Evolutionary conservation across 92 coral and sea anemone species (phyloP).

Genomic region (Phenganax subtilis): DNA sequence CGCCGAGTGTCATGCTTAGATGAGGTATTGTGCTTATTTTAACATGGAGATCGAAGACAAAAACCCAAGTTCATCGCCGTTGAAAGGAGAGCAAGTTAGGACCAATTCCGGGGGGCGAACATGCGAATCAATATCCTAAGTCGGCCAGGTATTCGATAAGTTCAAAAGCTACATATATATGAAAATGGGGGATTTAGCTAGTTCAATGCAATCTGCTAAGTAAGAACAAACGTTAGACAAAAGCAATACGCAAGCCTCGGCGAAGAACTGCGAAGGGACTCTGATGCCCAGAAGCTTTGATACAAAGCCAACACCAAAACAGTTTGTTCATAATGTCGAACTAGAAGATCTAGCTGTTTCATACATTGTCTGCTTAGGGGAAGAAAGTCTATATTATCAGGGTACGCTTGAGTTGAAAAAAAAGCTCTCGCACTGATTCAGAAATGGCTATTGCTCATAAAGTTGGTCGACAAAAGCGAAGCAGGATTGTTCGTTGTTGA

Average conservation of each 20-base stretch:
- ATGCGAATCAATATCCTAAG: not conserved
- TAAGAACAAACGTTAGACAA: not conserved
- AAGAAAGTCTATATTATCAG: too few relatives aligned
- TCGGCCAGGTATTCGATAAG: constrained; percentile 20
- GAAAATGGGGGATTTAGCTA: constrained; percentile 2
- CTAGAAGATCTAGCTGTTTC: too few relatives aligned
- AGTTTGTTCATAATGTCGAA: constrained; percentile 45
- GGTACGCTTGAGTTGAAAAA: constrained; percentile 13
- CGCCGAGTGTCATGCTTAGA: too few relatives aligned
- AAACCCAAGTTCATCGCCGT: too few relatives aligned
- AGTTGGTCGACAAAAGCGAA: constrained; percentile 44
- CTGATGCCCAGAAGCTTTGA: constrained; percentile 38
- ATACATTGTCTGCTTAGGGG: too few relatives aligned
- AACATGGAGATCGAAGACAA: too few relatives aligned
- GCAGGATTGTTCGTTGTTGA: constrained; percentile 45
- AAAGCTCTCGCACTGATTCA: constrained; percentile 32
- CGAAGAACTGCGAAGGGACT: constrained; percentile 39
- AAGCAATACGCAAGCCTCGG: not conserved
- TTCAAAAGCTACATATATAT: constrained; percentile 31
- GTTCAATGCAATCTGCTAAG: not conserved
- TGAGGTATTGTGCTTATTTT: too few relatives aligned
- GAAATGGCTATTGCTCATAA: constrained; percentile 37
- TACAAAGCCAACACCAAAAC: constrained; percentile 41
- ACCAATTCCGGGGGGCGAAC: too few relatives aligned
- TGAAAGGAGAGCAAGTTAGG: too few relatives aligned